Evolutionary conservation across 2,888 invertebrate species (phyloP), one percentile per base, ranked within the genome.

Genomic region (Cecidostiba fungosa): DNA sequence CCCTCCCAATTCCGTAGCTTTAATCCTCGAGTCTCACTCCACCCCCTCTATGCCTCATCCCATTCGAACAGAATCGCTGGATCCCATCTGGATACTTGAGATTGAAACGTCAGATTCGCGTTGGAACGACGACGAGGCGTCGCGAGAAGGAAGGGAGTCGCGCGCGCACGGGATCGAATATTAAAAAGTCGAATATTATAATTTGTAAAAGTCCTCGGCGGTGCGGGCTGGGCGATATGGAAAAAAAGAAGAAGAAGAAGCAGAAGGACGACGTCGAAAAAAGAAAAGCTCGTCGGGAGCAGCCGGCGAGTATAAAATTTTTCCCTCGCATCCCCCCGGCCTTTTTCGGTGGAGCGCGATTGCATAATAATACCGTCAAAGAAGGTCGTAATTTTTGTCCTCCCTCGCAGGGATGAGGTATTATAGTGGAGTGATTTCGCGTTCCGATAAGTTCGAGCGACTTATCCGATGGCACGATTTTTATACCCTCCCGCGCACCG

Each of bases 11-110:
- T 29, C 77, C 54, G 70, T 77, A 29, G 59, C 73, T 73, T 85
- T 85, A 78, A 85, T 79, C 77, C 79, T 70, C 84, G 72, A 76
- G 50, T 47, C 23, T 77, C 77, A 77, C 84, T 36, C 78, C n/a
- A 32, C 39, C 54, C 74, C 84, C 84, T 62, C 66, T 39, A 81
- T 77, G 77, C 82, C 85, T 86, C 82, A 82, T 86, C 82, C 84
- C 86, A 50, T 83, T 85, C 83, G 74, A 14, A n/a, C 87, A 89
- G 89, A 91, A 91, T 91, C 90, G 88, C 88, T 80, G 43, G 90
- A 92, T 90, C 91, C 90, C 92, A 92, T 92, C 91, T 91, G 91
- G 91, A 91, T 92, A 90, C 91, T 92, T 90, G 90, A 92, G 92
- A 92, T 92, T 92, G 91, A 92, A 92, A 92, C 89, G 92, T 92